Conservation (phyloP, 2,113 vertebrate species). For the Cephalopterus ornatus region DNA sequence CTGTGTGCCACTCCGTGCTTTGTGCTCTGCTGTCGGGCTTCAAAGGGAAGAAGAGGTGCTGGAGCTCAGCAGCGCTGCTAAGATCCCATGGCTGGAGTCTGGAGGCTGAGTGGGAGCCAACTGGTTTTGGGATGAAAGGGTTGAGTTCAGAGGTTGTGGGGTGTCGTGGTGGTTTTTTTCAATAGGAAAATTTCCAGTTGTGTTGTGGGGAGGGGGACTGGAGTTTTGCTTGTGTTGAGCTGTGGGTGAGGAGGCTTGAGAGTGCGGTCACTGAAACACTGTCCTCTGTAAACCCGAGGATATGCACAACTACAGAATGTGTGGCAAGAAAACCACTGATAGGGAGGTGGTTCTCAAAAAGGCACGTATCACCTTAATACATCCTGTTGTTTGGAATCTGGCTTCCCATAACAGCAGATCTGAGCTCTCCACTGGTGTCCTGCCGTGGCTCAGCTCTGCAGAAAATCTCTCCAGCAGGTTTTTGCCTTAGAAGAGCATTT, state of each 20-base stretch:
- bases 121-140: fast-evolving
- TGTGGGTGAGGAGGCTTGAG: not conserved
- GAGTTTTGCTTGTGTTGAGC: not conserved
- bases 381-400: not conserved
- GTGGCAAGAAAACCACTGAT: not conserved
- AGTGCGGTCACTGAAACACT: not conserved
- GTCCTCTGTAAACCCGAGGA: not conserved
- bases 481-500: fast-evolving
- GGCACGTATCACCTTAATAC: fast-evolving
- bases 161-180: no score
- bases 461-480: not conserved
- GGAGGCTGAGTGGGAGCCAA: fast-evolving
- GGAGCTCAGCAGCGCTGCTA: not conserved
- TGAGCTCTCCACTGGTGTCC: fast-evolving
- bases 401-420: not conserved
- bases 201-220: no score
- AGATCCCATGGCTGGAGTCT: not conserved
- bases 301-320: not conserved
- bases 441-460: not conserved
- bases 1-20: fast-evolving
- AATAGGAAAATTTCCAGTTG: not conserved
- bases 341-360: fast-evolving
- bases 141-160: not conserved
- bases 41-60: not conserved
- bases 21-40: not conserved